Base-by-base conservation (phyloP, 2,113 vertebrate genomes). In the Sigmodon hispidus region DNA sequence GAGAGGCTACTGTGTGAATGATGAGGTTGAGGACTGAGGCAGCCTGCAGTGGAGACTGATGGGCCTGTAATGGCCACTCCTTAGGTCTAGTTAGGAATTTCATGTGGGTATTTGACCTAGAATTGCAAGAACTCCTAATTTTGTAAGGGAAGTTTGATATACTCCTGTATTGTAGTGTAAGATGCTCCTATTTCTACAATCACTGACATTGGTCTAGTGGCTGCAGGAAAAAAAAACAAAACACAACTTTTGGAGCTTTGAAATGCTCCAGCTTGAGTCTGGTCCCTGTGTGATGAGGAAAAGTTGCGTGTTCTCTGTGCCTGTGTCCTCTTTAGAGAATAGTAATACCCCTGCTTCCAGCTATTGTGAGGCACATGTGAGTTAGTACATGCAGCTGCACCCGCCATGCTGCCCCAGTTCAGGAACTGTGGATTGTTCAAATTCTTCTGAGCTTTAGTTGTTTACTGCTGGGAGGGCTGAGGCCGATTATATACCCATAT, bases 81-180 rank as follows among this genome's bases (percentile, higher is more conserved):
- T 80, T 36, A 22, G 34, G 67, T 61, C 22, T 40, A 55, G 19
- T 26, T 48, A 8, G 0, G 75, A 36, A 10, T 76, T 67, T 7
- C 24, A 2, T 13, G 76, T 92, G 57, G 24, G 10, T 45, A 22
- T n/a, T 34, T 73, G 87, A 73, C 61, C 40, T 52, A 7, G 19
- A 52, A 40, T 45, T 96, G 67, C 73, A 65, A 70, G 72, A 84
- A n/a, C 34, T 69, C 31, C 61, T 59, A 26, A 0, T 43, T 89
- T 93, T 94, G 83, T 40, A 57, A 83, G 70, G 86, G 40, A 96
- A 57, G 10, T 43, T 55, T 76, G 86, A 93, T 94, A 83, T 40
- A 55, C 45, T 40, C 69, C 36, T 89, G 21, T 31, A 72, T 85
- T 94, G 50, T 48, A 50, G 55, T 69, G 5, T 73, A 61, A 84